These are phyloP conservation scores for Heteromurus nitidus DNA, from an alignment of 2,888 invertebrate species.

Conservation along the genomic window DNA sequence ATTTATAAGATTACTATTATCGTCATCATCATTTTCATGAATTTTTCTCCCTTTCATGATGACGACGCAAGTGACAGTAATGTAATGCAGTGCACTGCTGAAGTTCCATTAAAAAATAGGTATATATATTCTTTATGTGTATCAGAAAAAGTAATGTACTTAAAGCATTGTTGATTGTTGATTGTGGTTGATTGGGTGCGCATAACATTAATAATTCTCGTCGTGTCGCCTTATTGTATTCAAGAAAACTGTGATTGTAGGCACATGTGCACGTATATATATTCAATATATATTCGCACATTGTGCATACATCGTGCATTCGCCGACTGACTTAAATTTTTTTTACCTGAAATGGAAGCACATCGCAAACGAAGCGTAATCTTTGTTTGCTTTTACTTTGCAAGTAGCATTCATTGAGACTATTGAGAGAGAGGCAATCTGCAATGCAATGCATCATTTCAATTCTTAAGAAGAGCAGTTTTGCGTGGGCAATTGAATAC, in stretches of 20 bases:
- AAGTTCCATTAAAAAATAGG: slow-evolving; percentile 2
- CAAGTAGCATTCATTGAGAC: no score
- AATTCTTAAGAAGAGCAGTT: neutral
- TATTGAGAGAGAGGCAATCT: no score
- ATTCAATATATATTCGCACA: no score
- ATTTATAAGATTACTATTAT: slow-evolving; percentile 19
- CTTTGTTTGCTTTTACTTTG: slow-evolving; percentile 23
- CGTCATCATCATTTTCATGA: slow-evolving; percentile 17
- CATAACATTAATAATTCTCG: slow-evolving; percentile 25
- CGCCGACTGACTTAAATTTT: neutral
- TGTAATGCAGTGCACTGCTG: neutral
- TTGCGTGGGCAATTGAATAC: slow-evolving; percentile 26
- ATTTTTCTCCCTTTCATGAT: neutral
- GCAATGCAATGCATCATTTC: no score
- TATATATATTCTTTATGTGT: slow-evolving; percentile 5
- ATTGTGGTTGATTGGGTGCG: slow-evolving; percentile 46
- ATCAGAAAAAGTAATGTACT: no score
- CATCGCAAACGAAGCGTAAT: neutral
- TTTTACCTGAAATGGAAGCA: neutral
- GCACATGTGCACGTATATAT: no score
- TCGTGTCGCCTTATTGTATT: slow-evolving; percentile 17
- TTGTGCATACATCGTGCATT: no score
- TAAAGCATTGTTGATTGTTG: no score
- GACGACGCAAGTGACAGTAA: neutral
- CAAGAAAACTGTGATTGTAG: no score